Conservation (phyloP, 2,888 invertebrate genomes). For the Orthosia incerta region DNA sequence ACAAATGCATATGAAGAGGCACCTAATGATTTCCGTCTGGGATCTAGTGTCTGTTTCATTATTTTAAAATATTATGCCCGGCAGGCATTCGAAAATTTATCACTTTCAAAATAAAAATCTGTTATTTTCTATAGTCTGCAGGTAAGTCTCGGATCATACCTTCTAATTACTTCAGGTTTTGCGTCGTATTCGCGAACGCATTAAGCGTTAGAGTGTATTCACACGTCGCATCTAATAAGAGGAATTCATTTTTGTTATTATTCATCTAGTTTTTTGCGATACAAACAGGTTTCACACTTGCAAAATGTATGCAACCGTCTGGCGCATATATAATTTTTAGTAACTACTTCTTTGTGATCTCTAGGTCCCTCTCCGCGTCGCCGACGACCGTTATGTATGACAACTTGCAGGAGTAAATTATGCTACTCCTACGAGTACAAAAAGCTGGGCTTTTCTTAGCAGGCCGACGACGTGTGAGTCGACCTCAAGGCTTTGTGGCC, state of each 20-base stretch:
- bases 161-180: conserved; percentile 54
- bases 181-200: conserved; percentile 1
- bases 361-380: conserved; percentile 37
- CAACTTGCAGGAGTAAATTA: conserved; percentile 58
- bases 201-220: conserved; percentile 40
- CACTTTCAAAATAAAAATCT: conserved; percentile 37
- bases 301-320: conserved; percentile 54
- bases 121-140: conserved; percentile 42
- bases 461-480: conserved; percentile 65
- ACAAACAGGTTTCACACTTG: conserved; percentile 55
- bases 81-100: conserved; percentile 47
- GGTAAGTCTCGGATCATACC: conserved; percentile 32
- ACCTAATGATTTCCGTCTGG: conserved; percentile 61
- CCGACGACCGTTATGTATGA: conserved; percentile 59
- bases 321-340: conserved; percentile 44
- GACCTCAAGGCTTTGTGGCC: conserved; percentile 72
- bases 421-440: conserved; percentile 56
- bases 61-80: conserved; percentile 51
- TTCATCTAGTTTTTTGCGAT: conserved; percentile 46
- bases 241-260: conserved; percentile 40
- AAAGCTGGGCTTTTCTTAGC: conserved; percentile 62
- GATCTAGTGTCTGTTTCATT: conserved; percentile 55
- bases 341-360: conserved; percentile 35
- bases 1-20: conserved; percentile 51
- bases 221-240: conserved; percentile 32